Percentiles rank a stretch among this genome's conserved stretches.
Conservation (phyloP, 2,113 vertebrate species). For the Peromyscus polionotus region DNA sequence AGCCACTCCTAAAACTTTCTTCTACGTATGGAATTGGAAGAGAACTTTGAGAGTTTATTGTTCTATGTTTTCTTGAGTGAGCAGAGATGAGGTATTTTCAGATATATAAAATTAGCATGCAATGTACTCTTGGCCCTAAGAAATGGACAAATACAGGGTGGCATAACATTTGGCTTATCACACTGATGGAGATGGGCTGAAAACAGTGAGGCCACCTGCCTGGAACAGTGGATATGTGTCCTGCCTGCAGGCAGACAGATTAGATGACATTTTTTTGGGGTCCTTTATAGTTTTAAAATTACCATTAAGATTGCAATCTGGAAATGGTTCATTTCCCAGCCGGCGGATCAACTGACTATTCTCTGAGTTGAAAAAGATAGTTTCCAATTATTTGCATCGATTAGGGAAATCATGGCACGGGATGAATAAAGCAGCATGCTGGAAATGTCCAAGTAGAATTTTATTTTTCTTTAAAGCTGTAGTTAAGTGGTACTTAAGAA, state of each 20-base stretch:
- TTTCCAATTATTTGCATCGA: slow-evolving; percentile 52
- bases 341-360: slow-evolving; percentile 13
- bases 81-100: slow-evolving; percentile 37
- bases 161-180: background rate
- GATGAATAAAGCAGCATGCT: background rate
- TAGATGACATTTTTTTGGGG: background rate
- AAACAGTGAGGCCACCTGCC: background rate
- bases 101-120: background rate
- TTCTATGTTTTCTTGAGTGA: slow-evolving; percentile 17
- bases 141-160: background rate
- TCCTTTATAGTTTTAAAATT: slow-evolving; percentile 44
- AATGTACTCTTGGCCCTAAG: background rate
- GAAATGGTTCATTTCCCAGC: slow-evolving; percentile 42
- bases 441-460: slow-evolving; percentile 32
- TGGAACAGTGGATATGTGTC: background rate
- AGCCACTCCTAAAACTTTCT: slow-evolving; percentile 11
- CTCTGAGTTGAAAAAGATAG: slow-evolving; percentile 58
- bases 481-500: slow-evolving; percentile 14
- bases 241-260: slow-evolving; percentile 1
- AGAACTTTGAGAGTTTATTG: slow-evolving; percentile 5
- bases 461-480: slow-evolving; percentile 27
- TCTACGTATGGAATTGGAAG: slow-evolving; percentile 4
- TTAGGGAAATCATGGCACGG: slow-evolving; percentile 6
- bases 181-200: background rate
- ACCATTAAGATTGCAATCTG: slow-evolving; percentile 53